These are phyloP conservation scores for Lanius collurio DNA, from an alignment of 2,113 vertebrate genomes.

Conservation along the genomic window DNA sequence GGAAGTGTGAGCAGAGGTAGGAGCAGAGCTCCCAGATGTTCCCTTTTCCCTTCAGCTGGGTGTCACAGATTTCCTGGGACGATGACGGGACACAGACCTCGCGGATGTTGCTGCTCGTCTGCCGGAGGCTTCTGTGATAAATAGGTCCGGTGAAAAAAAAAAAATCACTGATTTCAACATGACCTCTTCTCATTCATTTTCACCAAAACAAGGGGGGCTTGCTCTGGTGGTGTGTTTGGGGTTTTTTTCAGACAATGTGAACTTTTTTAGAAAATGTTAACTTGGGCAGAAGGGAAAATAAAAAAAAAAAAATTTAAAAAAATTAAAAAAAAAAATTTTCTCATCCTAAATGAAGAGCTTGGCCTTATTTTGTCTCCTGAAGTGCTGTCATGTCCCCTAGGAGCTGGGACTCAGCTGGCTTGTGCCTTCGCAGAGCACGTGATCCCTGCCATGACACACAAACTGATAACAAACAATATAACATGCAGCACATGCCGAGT, in stretches of 20 bases:
- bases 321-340: fast-evolving
- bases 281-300: fast-evolving
- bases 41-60: not conserved
- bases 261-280: not conserved
- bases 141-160: not conserved
- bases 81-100: not conserved
- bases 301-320: not conserved
- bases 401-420: not conserved
- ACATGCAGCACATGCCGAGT: not conserved
- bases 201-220: not conserved
- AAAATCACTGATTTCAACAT: not conserved
- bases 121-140: not conserved
- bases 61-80: conserved; percentile 5
- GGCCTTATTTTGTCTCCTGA: not conserved
- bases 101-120: not conserved
- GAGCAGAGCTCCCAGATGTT: not conserved
- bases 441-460: not conserved
- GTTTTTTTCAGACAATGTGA: not conserved
- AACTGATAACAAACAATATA: not conserved
- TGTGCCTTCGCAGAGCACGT: not conserved
- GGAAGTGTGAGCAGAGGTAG: not conserved
- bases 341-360: not conserved
- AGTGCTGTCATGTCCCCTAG: fast-evolving
- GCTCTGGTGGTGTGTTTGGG: not conserved
- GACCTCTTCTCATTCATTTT: not conserved